Evolutionary conservation across 2,113 vertebrate species (phyloP).

Genomic region (Neogobius melanostomus): DNA sequence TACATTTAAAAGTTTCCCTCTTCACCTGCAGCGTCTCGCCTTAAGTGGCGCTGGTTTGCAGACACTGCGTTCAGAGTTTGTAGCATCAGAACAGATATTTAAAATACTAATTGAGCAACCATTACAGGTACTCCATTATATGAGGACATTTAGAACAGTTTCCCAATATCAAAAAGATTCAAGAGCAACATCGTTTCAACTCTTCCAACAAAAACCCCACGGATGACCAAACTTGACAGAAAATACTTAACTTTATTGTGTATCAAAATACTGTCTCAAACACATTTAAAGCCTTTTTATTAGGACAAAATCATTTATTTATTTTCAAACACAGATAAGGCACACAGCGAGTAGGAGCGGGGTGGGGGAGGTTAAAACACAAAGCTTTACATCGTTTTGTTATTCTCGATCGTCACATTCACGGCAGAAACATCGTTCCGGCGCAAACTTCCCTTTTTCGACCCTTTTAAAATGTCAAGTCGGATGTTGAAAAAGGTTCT

Average conservation of each 20-base stretch:
- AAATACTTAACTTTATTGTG: constrained; percentile 82
- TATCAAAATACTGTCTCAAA: constrained; percentile 83
- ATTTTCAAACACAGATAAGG: constrained; percentile 65
- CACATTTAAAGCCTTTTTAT: constrained; percentile 65
- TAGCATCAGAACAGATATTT: no score
- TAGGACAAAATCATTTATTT: constrained; percentile 57
- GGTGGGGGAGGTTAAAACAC: constrained; percentile 19
- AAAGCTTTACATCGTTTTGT: constrained; percentile 30
- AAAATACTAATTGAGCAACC: no score
- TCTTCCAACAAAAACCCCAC: constrained; percentile 8
- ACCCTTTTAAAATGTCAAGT: constrained; percentile 6
- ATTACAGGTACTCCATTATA: no score
- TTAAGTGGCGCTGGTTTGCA: no score
- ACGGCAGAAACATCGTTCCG: constrained; percentile 20
- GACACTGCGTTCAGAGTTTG: no score
- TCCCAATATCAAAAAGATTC: no score
- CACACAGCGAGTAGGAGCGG: constrained; percentile 48
- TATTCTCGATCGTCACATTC: constrained; percentile 39
- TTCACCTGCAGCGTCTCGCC: no score
- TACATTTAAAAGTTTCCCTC: no score
- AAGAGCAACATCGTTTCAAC: no score
- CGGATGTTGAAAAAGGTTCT: neutral
- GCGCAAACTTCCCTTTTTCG: constrained; percentile 54
- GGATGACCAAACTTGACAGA: constrained; percentile 53
- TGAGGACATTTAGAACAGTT: no score